These are phyloP conservation scores for Carpatolechia fugitivella DNA, from an alignment of 2,888 invertebrate genomes.

Conservation along the genomic window DNA sequence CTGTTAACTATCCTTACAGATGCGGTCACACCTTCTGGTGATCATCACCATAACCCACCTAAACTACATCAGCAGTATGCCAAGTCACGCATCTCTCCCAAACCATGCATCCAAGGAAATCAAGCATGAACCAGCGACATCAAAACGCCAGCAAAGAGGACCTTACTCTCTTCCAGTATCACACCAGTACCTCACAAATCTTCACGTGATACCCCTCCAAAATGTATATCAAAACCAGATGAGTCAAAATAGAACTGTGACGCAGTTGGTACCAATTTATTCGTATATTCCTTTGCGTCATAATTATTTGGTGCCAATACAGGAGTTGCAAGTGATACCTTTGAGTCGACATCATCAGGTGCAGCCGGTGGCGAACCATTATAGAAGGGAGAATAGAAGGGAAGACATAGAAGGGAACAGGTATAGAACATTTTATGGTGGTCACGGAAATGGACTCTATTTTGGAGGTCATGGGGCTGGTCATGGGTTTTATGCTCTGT, in stretches of 20 bases:
- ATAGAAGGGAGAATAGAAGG: slow-evolving; percentile 37
- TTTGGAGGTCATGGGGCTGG: slow-evolving; percentile 68
- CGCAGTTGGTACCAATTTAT: slow-evolving; percentile 43
- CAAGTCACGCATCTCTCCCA: neutral
- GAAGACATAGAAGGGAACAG: slow-evolving; percentile 45
- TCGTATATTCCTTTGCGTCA: slow-evolving; percentile 35
- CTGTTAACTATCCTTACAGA: slow-evolving; percentile 6
- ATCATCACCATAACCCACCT: neutral
- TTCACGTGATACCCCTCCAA: slow-evolving; percentile 58
- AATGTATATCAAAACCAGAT: slow-evolving; percentile 22
- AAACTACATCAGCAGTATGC: neutral
- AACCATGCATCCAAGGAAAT: neutral
- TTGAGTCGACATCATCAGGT: slow-evolving; percentile 34
- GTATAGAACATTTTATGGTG: slow-evolving; percentile 59
- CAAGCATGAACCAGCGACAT: neutral
- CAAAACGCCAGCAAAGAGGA: slow-evolving; percentile 20
- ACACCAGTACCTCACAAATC: slow-evolving; percentile 40
- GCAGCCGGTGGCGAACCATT: slow-evolving; percentile 33
- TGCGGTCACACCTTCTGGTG: neutral
- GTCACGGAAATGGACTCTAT: slow-evolving; percentile 59
- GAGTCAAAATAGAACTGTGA: slow-evolving; percentile 2
- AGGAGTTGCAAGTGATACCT: slow-evolving; percentile 64
- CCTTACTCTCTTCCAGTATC: slow-evolving; percentile 35
- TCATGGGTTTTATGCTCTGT: slow-evolving; percentile 59
- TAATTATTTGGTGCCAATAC: slow-evolving; percentile 47